Evolutionary conservation across 2,888 invertebrate species (phyloP), one percentile per base, ranked within the genome.

Genomic region (Xylocampa areola): DNA sequence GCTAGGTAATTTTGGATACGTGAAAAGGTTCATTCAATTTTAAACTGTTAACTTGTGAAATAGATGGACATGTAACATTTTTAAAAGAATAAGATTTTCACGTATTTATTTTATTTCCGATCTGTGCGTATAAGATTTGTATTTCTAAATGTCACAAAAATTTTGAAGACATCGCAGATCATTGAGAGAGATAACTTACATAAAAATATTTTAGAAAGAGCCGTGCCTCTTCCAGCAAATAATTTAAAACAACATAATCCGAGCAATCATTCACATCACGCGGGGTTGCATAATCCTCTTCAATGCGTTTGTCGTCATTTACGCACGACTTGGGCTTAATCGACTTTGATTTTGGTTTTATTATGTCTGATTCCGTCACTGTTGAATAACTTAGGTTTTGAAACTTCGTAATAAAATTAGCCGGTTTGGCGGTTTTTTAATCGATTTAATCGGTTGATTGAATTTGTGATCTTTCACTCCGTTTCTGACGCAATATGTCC

Each of bases 261-360:
- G 36, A 60, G 74, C 77, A 77, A 76, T 79, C 73, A 66, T 77
- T 71, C 71, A 63, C 70, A 76, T 72, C 77, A 75, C 70, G 69
- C 61, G 63, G 77, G 80, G 76, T 85, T 83, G 81, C 79, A 79
- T 86, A 87, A 87, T 84, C 86, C 84, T 64, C 51, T 72, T 80
- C 83, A 81, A 79, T 84, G 80, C 77, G 79, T 81, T 77, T 78
- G 78, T 79, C 79, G 84, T 81, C 80, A 81, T 82, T 86, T 83
- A 87, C 85, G 86, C 87, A 86, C 84, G 82, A 77, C 66, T 77
- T 76, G 75, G 41, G 41, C 19, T 76, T 80, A 80, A 85, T 82
- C 77, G 73, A 77, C 39, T 82, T 78, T 65, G 67, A 74, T 68
- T 68, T 68, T 50, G 50, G 67, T 68, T 66, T 68, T 69, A 59